Evolutionary conservation across 1,140 invertebrate genomes (phyloP).

Genomic region (Brachionus rotundiformis): DNA sequence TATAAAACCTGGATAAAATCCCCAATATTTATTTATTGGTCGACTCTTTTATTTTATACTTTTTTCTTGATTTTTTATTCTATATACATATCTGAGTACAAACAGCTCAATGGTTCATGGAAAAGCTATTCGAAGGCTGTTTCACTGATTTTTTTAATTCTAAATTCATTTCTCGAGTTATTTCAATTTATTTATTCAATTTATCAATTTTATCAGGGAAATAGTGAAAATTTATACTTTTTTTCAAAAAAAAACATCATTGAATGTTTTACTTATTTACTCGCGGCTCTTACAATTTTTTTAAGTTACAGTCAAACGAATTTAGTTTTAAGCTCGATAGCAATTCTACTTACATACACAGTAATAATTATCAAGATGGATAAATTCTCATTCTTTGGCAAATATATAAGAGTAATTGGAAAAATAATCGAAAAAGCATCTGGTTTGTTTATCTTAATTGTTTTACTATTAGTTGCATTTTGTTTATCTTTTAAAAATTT

Average conservation of each 20-base stretch:
- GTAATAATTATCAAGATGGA: neutral
- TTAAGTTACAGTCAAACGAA: neutral
- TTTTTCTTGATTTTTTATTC: neutral
- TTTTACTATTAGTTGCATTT: neutral
- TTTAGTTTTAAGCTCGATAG: neutral
- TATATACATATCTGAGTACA: neutral
- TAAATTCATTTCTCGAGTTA: neutral
- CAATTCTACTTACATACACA: neutral
- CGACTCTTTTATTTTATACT: neutral
- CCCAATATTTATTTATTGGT: neutral
- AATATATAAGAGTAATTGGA: neutral
- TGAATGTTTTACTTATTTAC: neutral
- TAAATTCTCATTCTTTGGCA: neutral
- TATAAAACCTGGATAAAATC: neutral
- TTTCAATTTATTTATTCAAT: neutral
- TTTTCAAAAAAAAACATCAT: neutral
- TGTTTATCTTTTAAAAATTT: neutral
- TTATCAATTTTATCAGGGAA: neutral
- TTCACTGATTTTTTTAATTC: neutral
- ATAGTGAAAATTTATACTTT: neutral
- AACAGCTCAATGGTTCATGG: neutral
- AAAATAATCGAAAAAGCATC: neutral
- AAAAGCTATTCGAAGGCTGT: neutral
- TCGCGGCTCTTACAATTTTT: neutral
- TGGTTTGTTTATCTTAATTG: neutral